Evolutionary conservation across 2,797 vertebrate genomes (phyloP).

Genomic region (Tangara arthus): DNA sequence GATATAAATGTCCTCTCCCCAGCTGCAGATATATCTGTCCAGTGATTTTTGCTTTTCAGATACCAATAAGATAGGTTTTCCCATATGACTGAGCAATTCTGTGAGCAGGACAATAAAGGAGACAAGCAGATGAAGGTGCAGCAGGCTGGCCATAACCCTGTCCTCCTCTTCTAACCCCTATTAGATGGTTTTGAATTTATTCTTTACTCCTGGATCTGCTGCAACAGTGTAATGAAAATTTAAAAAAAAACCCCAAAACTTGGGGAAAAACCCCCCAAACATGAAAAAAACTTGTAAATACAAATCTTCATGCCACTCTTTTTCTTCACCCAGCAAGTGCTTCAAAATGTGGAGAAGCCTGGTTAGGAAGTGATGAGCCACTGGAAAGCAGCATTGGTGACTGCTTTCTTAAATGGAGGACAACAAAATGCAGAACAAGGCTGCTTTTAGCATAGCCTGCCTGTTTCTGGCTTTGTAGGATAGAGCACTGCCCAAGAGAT

Average conservation of each 20-base stretch:
- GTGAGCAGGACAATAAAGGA: neutral
- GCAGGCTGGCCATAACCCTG: neutral
- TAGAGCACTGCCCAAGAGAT: neutral
- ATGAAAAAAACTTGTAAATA: neutral
- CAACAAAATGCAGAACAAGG: neutral
- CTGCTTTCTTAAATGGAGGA: neutral
- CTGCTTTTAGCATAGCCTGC: neutral
- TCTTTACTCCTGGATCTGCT: neutral
- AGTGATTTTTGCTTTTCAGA: neutral
- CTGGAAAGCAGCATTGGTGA: neutral
- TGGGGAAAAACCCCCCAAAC: neutral
- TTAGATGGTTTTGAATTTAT: neutral
- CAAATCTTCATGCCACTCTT: neutral
- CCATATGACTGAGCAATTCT: neutral
- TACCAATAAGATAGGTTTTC: neutral
- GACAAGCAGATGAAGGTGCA: neutral
- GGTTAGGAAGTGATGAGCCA: neutral
- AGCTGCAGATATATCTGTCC: neutral
- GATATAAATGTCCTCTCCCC: neutral
- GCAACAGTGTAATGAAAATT: neutral
- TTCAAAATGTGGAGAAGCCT: neutral
- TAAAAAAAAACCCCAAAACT: neutral
- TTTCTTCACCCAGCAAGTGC: too few relatives aligned
- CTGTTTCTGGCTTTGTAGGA: neutral
- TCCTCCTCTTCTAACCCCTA: neutral